Base-by-base conservation (phyloP, 2,888 invertebrate species). In the Sicus ferrugineus region DNA sequence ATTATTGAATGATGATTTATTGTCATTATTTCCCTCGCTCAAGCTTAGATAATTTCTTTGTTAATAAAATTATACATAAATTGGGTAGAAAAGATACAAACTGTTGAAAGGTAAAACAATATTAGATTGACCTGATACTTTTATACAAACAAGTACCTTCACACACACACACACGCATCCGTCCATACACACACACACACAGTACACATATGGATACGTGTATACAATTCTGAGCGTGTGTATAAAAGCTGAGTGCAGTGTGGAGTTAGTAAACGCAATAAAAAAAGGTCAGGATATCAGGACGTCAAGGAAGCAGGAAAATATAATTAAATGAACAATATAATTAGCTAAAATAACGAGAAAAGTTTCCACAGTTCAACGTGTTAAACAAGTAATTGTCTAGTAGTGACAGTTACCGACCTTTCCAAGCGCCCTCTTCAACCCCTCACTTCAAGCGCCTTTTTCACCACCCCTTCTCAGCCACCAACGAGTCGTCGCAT, bases 341-440 rank as follows among this genome's bases (percentile, higher is more conserved):
- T 81, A 81, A 81, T 81, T 81, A 81, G 81, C 79, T 80, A 75
- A 75, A 77, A 79, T 81, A 81, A 81, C 80, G 81, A 81, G 81
- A 79, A 81, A 81, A 81, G 77, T 81, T 81, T 76, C 34, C 5
- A 59, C 31, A 48, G 48, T 14, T 21, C 14, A 52, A 16, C n/a
- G 66, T 42, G 56, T 38, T 42, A 14, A 65, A 65, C 56, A 56
- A 52, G 21, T 19, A 38, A 7, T 48, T 52, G 6, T 34, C n/a
- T 42, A 16, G 11, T 42, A 42, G 2, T 42, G 14, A 9, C 14
- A 54, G 26, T 58, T 16, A 58, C 62, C 14, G 16, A 7, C 14
- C 46, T n/a, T 9, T 62, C 28, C 28, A 16, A 46, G 48, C 48
- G 28, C 21, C 6, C 19, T 62, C 42, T 61, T 61, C 42, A 21